Base-by-base conservation (phyloP, 2,797 vertebrate species). In the Rhinatrema bivittatum region DNA sequence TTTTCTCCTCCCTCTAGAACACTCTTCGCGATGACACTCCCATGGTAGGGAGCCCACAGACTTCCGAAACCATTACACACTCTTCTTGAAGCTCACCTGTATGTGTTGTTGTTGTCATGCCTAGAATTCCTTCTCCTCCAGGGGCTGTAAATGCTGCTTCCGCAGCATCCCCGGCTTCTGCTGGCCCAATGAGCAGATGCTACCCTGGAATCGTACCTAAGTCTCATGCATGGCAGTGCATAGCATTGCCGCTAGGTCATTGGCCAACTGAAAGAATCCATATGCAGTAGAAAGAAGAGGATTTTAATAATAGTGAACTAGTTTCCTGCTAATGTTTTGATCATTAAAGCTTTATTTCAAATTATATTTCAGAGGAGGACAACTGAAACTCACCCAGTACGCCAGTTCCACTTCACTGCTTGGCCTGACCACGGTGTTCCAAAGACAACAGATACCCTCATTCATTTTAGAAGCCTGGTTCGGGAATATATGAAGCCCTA, bases 361-460 rank as follows among this genome's bases (percentile, higher is more conserved):
- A 7, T 31, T 4, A 45, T 52, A 12, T 4, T 51, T 8, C 58
- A 98, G 95, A 56, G 78, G 14, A 81, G 82, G 72, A 90, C 84
- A 5, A 65, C 82, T 0, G 90, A 94, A 68, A 86, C 75, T 24
- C 91, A 89, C 19, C 50, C 63, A 0, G 65, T 97, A 41, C 82
- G 90, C 7, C 94, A 98, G 16, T 98, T 98, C 75, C 95, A 98
- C 55, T 99, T 95, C 65, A 97, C 91, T 3, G 91, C 93, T 28
- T 99, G 95, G 95, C 95, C 95, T 0, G 95, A 99, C 70, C 94
- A 98, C 0, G 90, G 93, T 0, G 95, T 98, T 12, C 94, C 94
- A 0, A 84, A 92, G 61, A 90, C 89, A 65, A 95, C 95, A 0
- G 90, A 94, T 48, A 82, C 96, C 20, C 91, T 98, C 32, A 91